A percentile compares a stretch with the other conserved stretches of the same genome.
These are phyloP conservation scores for Xanthorhoe designata DNA, from an alignment of 2,888 invertebrate genomes.

Conservation along the genomic window DNA sequence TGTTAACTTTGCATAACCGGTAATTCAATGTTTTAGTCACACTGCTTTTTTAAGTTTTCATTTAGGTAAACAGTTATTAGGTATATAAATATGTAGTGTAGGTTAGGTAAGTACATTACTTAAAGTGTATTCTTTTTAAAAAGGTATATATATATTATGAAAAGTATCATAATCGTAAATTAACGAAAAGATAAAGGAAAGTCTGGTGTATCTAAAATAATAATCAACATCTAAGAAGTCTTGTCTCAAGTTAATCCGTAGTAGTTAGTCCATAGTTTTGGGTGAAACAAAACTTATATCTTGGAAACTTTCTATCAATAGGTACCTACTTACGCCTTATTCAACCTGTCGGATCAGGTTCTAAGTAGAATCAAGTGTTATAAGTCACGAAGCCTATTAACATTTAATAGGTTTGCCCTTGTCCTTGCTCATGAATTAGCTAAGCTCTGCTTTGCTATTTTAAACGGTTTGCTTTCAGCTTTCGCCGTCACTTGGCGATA, in stretches of 20 bases:
- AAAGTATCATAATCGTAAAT: too few species aligned
- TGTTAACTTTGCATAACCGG: background rate
- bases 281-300: background rate
- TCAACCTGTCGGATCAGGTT: constrained; percentile 8
- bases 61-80: too few species aligned
- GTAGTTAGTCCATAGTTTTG: background rate
- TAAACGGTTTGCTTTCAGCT: constrained; percentile 34
- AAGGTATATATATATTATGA: too few species aligned
- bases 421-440: constrained; percentile 39
- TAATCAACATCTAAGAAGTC: background rate
- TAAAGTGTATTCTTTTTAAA: too few species aligned
- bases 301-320: constrained; percentile 5
- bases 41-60: background rate
- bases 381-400: constrained; percentile 36
- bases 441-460: constrained; percentile 32
- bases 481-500: constrained; percentile 22
- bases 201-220: too few species aligned
- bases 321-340: too few species aligned
- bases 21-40: background rate
- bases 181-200: background rate
- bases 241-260: background rate
- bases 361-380: constrained; percentile 25
- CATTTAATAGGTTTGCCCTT: constrained; percentile 35
- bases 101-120: too few species aligned
- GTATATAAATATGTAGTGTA: too few species aligned